Base-by-base conservation (phyloP, 2,888 invertebrate genomes). In the Drosophila neutralis region DNA sequence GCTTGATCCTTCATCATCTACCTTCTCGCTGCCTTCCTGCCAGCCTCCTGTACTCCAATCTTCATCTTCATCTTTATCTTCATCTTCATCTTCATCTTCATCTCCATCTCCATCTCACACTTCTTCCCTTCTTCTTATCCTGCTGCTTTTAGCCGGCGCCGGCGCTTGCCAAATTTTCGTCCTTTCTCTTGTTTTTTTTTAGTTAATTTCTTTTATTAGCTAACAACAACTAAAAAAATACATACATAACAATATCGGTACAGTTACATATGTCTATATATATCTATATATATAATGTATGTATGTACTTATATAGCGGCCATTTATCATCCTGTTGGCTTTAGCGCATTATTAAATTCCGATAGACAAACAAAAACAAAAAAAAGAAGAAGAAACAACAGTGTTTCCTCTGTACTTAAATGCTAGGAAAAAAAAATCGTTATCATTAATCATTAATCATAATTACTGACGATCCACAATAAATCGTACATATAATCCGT, bases 71-170 rank as follows among this genome's bases (percentile, higher is more conserved):
- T 27, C 27, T 33, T 29, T 21, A 33, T 31, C 60, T 31, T 15
- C 13, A 38, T 33, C 40, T 27, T 27, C 27, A 27, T 27, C 27
- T 27, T 1, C 29, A 29, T 27, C 33, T 51, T 8, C 31, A 31
- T 31, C 42, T 35, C 10, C 10, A 24, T n/a, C n/a, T 13, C 31
- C 7, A n/a, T 7, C 11, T 52, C 52, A 24, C 15, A 27, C 62
- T 49, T 35, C 6, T 35, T n/a, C 35, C 33, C 24, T 36, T 24
- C 24, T 15, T 31, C 24, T 27, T 21, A 35, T 45, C n/a, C 63
- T 68, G 49, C 52, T 83, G 70, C 71, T 68, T 87, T 79, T 76
- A 88, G 89, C 87, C 73, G 82, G 89, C 89, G 89, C 87, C 89
- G 83, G 89, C 84, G 81, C 84, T 88, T 84, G 84, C 84, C 84